Percentiles rank a stretch among this genome's conserved stretches.
phyloP scores from a whole-genome alignment of 2,797 vertebrate species.

The Numenius phaeopus region DNA sequence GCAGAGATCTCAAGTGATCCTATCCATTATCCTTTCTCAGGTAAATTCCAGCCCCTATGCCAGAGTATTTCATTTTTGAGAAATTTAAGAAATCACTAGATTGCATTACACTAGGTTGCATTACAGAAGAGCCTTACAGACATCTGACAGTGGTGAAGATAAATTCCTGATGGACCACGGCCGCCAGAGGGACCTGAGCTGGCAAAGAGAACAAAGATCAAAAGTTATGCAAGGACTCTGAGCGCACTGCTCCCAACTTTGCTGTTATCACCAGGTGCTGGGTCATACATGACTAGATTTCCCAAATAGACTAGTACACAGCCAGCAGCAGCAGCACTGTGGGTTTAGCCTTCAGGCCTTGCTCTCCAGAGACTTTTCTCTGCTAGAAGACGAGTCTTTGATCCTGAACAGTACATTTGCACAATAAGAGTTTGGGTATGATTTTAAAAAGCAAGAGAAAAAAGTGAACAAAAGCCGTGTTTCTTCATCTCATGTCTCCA shows the following conservation, averaged over 20 bases:
- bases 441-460: slow-evolving; percentile 13
- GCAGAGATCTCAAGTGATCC: background rate
- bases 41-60: background rate
- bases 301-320: background rate
- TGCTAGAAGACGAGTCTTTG: slow-evolving; percentile 18
- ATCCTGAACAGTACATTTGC: slow-evolving; percentile 47
- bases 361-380: slow-evolving; percentile 21
- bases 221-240: background rate
- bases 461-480: slow-evolving; percentile 32
- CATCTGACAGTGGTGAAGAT: background rate
- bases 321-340: background rate
- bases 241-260: background rate
- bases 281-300: background rate
- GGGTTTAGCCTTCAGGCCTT: slow-evolving; percentile 43
- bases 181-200: background rate
- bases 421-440: slow-evolving; percentile 19
- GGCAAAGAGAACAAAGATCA: background rate
- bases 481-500: slow-evolving; percentile 27
- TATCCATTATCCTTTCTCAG: background rate
- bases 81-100: background rate
- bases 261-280: background rate
- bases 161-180: background rate
- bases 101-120: background rate
- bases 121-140: background rate
- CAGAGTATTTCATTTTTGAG: background rate